These are phyloP conservation scores for Nephrotoma appendiculata DNA, from an alignment of 2,888 invertebrate species.

Conservation along the genomic window DNA sequence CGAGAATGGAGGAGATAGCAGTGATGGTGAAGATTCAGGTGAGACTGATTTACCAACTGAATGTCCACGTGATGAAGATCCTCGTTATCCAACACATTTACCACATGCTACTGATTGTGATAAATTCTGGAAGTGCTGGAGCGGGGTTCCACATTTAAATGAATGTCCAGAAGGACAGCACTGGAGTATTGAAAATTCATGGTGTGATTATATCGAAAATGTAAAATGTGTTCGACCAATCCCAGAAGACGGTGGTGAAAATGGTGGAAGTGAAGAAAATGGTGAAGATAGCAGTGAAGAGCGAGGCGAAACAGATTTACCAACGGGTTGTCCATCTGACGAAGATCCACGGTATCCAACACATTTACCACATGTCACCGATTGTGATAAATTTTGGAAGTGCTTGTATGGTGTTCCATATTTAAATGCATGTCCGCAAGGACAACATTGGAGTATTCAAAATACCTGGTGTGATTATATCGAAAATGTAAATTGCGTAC, in stretches of 20 bases:
- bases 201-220: neutral
- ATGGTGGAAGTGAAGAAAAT: neutral
- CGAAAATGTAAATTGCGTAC: neutral
- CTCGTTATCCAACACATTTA: neutral
- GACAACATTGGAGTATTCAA: neutral
- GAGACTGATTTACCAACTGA: neutral
- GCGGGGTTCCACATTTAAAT: neutral
- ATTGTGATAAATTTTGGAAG: conserved; percentile 4
- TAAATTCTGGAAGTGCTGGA: neutral
- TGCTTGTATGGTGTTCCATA: neutral
- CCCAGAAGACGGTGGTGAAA: neutral
- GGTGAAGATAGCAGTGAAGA: neutral
- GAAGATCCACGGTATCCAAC: neutral
- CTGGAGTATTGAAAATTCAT: neutral
- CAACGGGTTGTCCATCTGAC: neutral
- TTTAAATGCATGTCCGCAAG: neutral
- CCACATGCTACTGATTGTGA: neutral
- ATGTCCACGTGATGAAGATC: neutral
- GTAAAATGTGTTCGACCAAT: neutral
- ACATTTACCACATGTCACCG: neutral
- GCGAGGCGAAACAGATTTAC: neutral
- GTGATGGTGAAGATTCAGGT: neutral
- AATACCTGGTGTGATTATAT: neutral
- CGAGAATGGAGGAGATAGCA: neutral
- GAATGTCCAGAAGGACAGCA: neutral